Evolutionary conservation across 1,140 invertebrate species (phyloP), one percentile per base, ranked within the genome.

Genomic region (Holcopasites calliopsidis): DNA sequence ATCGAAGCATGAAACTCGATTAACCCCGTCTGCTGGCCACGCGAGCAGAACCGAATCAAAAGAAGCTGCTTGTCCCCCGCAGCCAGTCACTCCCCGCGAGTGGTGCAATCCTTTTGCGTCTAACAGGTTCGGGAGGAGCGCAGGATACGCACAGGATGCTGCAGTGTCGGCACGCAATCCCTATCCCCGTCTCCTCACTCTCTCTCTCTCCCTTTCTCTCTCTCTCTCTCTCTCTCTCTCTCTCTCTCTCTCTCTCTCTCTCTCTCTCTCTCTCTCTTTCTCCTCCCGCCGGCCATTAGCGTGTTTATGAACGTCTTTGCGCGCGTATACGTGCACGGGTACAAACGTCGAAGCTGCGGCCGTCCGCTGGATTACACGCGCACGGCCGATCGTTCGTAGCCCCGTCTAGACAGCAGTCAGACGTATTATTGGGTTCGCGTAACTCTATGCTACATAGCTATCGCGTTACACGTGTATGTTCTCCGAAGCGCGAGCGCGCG

Each of bases 371-470:
- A 81, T 81, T 81, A 81, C 77, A 80, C 62, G 26, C 64, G 42
- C 64, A 65, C 69, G 31, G 23, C 55, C 58, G 74, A 78, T 77
- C 80, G 75, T 85, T 83, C 81, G 85, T 86, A 79, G 87, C 77
- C 82, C 86, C 84, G 88, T 90, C 88, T 89, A 90, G 88, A 90
- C 88, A 77, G 88, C 84, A 87, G 87, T 88, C 88, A 90, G 88
- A 90, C 88, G 88, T 88, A 88, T 88, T 88, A 89, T 88, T 87
- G 87, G 87, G 87, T 87, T 87, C 86, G 84, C 87, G 87, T 88
- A 87, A 88, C 84, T 83, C 79, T 75, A 80, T 79, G 86, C 82
- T 82, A 86, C 81, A 84, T 86, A 85, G 81, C 82, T 83, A 87
- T 82, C 80, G 82, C 80, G 80, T 85, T 85, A 85, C 84, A 58